Percentiles rank a stretch among this genome's conserved stretches.
These are phyloP conservation scores for Hirundo rustica DNA, from an alignment of 2,797 vertebrate genomes.

Conservation along the genomic window DNA sequence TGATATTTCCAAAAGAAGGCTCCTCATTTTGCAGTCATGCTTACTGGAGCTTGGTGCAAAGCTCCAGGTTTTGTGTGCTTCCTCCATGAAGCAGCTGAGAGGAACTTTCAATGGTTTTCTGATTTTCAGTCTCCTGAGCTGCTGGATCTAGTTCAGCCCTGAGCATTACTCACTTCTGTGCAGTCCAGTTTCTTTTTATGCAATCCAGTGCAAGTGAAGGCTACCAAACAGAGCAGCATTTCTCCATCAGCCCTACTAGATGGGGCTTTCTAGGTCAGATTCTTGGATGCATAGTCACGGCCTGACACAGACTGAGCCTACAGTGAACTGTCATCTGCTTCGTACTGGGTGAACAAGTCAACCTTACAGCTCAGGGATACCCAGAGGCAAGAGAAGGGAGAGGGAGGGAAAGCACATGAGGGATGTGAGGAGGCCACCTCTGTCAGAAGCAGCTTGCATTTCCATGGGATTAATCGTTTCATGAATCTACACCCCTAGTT, in stretches of 20 bases:
- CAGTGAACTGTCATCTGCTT: fast-evolving
- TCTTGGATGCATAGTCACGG: neutral
- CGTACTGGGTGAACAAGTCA: neutral
- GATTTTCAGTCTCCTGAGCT: neutral
- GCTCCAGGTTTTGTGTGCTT: neutral
- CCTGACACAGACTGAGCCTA: neutral
- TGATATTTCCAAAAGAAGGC: neutral
- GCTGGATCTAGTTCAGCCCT: neutral
- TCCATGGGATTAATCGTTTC: neutral
- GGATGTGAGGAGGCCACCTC: neutral
- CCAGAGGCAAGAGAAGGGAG: neutral
- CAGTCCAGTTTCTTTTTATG: neutral
- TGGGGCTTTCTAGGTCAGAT: neutral
- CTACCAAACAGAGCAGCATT: neutral
- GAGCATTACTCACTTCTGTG: neutral
- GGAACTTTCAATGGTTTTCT: neutral
- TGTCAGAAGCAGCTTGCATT: neutral
- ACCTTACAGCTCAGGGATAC: fast-evolving
- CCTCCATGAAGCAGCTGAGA: neutral
- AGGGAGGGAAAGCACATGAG: neutral
- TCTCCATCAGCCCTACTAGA: neutral
- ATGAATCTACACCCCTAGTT: neutral
- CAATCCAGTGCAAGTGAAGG: neutral
- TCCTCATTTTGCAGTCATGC: neutral
- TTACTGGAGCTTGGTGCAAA: neutral